Base-by-base conservation (phyloP, 2,113 vertebrate species). In the Noturus placidus region DNA sequence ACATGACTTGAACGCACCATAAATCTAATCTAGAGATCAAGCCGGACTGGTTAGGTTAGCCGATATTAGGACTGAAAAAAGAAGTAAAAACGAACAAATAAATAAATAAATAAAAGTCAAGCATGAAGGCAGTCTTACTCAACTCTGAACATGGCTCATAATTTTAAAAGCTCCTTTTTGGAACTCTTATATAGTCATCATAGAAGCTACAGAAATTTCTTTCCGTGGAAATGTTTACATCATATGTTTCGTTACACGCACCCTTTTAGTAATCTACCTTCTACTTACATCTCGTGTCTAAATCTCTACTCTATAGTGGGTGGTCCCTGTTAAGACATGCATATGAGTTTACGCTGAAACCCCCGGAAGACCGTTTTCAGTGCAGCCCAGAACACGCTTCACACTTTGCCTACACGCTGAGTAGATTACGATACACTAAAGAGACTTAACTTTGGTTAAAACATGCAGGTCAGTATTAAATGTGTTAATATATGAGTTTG, bases 401-500 rank as follows among this genome's bases (percentile, higher is more conserved):
- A 11, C 42, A 22, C 14, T 81, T 87, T 59, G 35, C 46, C 38
- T 82, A 38, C 25, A 61, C n/a, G 46, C 76, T 1, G 35, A 63
- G 27, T 19, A 78, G 69, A 56, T 65, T 79, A 77, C 19, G 25
- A 69, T 69, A 81, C 38, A 90, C 87, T 91, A 90, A 89, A 89
- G 88, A 50, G 83, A 91, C 91, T 19, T 89, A 92, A 83, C 85
- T 91, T 94, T 13, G n/a, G 90, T 91, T 90, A 84, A 42, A 27
- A 91, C 94, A 94, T 95, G 94, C 94, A 93, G 84, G 88, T 91
- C 54, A 35, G 7, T 67, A 69, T 59, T 81, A 80, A 17, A 19
- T 61, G n/a, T 52, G 46, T 63, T 63, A 56, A 17, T 65, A 10
- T 35, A 38, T 27, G 8, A 10, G 19, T n/a, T 13, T 46, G 33